A percentile compares a stretch with the other conserved stretches of the same genome.
Evolutionary conservation across 1,140 invertebrate genomes (phyloP).

Genomic region (Pantala flavescens): DNA sequence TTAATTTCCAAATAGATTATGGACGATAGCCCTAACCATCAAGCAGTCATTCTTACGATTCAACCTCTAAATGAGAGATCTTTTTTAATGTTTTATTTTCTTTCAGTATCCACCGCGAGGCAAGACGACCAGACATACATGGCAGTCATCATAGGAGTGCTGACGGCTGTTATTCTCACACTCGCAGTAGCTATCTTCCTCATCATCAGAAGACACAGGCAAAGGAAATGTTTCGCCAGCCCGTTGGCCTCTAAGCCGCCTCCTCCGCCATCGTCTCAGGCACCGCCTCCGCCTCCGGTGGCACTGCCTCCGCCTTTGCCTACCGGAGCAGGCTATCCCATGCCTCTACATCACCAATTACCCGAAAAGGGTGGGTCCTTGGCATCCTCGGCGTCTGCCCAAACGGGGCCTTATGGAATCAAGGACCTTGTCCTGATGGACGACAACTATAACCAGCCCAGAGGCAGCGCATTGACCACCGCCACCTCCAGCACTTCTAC

Average conservation of each 20-base stretch:
- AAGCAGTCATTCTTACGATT: too few relatives aligned
- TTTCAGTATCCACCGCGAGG: slow-evolving; percentile 49
- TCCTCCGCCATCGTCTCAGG: slow-evolving; percentile 20
- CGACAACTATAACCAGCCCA: slow-evolving; percentile 30
- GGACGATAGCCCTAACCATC: too few relatives aligned
- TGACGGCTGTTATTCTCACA: slow-evolving; percentile 65
- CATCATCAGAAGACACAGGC: slow-evolving; percentile 62
- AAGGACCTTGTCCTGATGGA: slow-evolving; percentile 26
- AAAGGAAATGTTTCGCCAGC: slow-evolving; percentile 65
- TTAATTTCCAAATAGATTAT: too few relatives aligned
- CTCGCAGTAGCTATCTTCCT: slow-evolving; percentile 62
- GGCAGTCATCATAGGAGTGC: slow-evolving; percentile 68
- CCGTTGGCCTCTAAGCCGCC: slow-evolving; percentile 51
- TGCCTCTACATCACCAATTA: slow-evolving; percentile 47
- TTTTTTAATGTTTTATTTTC: slow-evolving; percentile 24
- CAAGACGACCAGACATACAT: slow-evolving; percentile 65
- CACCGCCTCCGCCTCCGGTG: slow-evolving; percentile 38
- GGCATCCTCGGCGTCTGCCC: slow-evolving; percentile 21
- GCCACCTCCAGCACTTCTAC: slow-evolving; percentile 31
- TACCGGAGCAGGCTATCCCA: slow-evolving; percentile 42
- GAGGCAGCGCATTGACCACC: slow-evolving; percentile 27
- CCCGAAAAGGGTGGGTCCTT: slow-evolving; percentile 29
- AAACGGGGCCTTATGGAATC: slow-evolving; percentile 35
- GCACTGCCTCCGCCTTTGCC: slow-evolving; percentile 37
- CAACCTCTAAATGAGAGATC: too few relatives aligned